These are phyloP conservation scores for Lepidothrix coronata DNA, from an alignment of 2,113 vertebrate genomes.

Conservation along the genomic window DNA sequence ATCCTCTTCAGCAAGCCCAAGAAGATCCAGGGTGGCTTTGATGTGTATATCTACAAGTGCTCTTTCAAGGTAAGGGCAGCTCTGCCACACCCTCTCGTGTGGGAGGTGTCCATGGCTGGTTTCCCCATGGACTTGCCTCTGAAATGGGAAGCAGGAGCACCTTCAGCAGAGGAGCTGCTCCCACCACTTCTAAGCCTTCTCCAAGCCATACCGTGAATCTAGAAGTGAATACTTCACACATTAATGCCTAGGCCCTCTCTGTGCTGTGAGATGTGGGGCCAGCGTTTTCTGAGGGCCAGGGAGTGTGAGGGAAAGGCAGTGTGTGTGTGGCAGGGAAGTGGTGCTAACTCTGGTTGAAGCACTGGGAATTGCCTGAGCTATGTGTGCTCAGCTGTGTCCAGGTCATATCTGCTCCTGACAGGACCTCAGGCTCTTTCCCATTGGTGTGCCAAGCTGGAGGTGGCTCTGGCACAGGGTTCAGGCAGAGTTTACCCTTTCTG, in stretches of 20 bases:
- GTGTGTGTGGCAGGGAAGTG: background rate
- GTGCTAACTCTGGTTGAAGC: background rate
- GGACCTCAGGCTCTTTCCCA: background rate
- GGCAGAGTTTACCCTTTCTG: background rate
- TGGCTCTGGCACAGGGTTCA: background rate
- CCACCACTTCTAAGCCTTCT: background rate
- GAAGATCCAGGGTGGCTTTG: constrained; percentile 76
- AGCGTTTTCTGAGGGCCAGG: background rate
- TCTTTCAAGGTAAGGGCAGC: constrained; percentile 81
- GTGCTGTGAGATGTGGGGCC: background rate
- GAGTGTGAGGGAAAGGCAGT: background rate
- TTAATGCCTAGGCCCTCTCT: background rate
- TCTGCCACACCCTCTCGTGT: background rate
- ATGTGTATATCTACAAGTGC: constrained; percentile 84
- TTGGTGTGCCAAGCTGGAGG: background rate
- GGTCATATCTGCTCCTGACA: background rate
- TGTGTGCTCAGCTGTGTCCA: background rate
- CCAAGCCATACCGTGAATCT: background rate
- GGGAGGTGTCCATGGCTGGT: background rate
- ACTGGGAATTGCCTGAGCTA: background rate
- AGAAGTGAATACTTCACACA: background rate
- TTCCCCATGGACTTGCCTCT: background rate
- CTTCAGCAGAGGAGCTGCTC: background rate
- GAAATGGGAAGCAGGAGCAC: background rate
- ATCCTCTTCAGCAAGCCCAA: constrained; percentile 89